These are phyloP conservation scores for Cynopterus sphinx DNA, from an alignment of 2,797 vertebrate species.

Conservation along the genomic window DNA sequence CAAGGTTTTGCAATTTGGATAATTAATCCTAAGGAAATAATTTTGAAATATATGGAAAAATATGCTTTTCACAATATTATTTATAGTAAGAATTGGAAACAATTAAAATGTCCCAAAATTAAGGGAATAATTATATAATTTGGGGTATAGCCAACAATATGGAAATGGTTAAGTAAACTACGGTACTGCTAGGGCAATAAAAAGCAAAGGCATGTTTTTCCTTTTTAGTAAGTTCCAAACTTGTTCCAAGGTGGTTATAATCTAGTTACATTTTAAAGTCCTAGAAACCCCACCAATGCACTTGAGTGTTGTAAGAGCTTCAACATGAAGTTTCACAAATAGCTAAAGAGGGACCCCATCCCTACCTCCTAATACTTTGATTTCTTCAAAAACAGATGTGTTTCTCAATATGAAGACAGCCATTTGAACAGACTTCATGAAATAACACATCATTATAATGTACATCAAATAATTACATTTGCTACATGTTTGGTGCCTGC, in stretches of 20 bases:
- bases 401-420: neutral
- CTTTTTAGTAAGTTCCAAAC: neutral
- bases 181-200: neutral
- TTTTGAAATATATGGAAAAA: neutral
- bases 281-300: neutral
- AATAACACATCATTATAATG: neutral
- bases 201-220: conserved; percentile 28
- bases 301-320: neutral
- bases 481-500: neutral
- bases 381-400: neutral
- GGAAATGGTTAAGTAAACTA: conserved; percentile 38
- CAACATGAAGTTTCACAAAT: neutral
- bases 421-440: neutral
- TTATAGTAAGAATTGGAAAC: conserved; percentile 52
- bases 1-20: neutral
- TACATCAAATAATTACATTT: neutral
- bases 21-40: conserved; percentile 31
- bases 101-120: conserved; percentile 40
- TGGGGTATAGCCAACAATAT: conserved; percentile 29
- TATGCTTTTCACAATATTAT: conserved; percentile 38
- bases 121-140: conserved; percentile 54
- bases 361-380: neutral
- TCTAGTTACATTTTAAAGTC: neutral
- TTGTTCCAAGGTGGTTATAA: neutral
- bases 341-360: neutral